Evolutionary conservation across 2,113 vertebrate genomes (phyloP).

Genomic region (Axis porcinus): DNA sequence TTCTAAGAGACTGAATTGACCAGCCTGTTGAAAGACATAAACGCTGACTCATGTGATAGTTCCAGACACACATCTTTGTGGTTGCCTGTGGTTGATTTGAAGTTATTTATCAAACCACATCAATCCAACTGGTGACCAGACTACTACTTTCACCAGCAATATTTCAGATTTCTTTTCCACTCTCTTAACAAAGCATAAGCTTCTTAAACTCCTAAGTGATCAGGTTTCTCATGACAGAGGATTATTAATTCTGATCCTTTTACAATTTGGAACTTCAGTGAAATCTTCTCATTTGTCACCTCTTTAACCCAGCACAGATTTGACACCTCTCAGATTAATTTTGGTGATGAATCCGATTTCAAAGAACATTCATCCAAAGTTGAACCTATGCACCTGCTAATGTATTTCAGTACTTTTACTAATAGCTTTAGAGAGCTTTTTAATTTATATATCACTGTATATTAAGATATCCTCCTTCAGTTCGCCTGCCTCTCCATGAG

Average conservation of each 20-base stretch:
- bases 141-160: constrained; percentile 27
- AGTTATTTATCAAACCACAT: constrained; percentile 28
- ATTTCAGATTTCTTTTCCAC: neutral
- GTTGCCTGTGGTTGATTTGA: neutral
- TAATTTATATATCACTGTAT: constrained; percentile 73
- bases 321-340: constrained; percentile 71
- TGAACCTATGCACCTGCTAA: constrained; percentile 68
- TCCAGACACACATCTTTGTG: neutral
- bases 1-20: neutral
- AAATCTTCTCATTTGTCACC: constrained; percentile 58
- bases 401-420: constrained; percentile 67
- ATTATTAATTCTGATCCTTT: constrained; percentile 68
- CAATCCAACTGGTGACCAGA: neutral
- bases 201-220: constrained; percentile 17
- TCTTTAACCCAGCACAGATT: constrained; percentile 62
- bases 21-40: neutral
- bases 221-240: constrained; percentile 32
- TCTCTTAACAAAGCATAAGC: neutral
- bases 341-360: constrained; percentile 69
- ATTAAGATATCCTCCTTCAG: constrained; percentile 69
- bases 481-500: constrained; percentile 27
- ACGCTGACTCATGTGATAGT: neutral
- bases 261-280: constrained; percentile 65
- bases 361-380: constrained; percentile 70
- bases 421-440: constrained; percentile 72